These are phyloP conservation scores for Hetaerina titia DNA, from an alignment of 2,888 invertebrate genomes.

Conservation along the genomic window DNA sequence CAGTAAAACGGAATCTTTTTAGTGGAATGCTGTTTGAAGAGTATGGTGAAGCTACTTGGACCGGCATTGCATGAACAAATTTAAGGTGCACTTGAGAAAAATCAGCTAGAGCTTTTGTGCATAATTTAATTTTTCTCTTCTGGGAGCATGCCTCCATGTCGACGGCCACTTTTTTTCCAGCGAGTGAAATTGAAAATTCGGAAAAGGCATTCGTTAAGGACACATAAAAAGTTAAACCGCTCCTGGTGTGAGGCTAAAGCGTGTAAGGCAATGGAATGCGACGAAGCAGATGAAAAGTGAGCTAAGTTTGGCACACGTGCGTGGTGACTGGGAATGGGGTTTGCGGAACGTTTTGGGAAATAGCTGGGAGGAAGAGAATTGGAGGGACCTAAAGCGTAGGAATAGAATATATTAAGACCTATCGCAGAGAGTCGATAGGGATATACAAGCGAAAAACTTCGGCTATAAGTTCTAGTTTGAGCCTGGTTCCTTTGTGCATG, in stretches of 20 bases:
- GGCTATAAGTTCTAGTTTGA: neutral
- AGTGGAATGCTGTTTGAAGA: neutral
- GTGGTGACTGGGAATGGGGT: neutral
- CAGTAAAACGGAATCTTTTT: neutral
- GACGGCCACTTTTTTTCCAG: neutral
- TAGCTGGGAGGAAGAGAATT: neutral
- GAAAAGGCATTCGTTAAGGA: neutral
- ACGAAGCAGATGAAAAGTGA: slow-evolving; percentile 5
- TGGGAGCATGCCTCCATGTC: neutral
- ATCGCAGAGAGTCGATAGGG: neutral
- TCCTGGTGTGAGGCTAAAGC: neutral
- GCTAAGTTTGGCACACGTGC: neutral
- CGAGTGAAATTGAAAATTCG: slow-evolving; percentile 17
- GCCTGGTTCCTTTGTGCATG: no score
- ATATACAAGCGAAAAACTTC: neutral
- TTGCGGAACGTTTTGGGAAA: neutral
- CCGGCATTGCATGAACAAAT: neutral
- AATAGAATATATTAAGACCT: neutral
- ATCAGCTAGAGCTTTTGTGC: neutral
- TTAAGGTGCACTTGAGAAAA: neutral
- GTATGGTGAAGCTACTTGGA: neutral
- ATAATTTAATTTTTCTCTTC: neutral
- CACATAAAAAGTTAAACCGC: neutral
- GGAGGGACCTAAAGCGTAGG: neutral
- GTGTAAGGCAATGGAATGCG: neutral